Evolutionary conservation across 2,888 invertebrate genomes (phyloP).

Genomic region (Sepioteuthis lessoniana): DNA sequence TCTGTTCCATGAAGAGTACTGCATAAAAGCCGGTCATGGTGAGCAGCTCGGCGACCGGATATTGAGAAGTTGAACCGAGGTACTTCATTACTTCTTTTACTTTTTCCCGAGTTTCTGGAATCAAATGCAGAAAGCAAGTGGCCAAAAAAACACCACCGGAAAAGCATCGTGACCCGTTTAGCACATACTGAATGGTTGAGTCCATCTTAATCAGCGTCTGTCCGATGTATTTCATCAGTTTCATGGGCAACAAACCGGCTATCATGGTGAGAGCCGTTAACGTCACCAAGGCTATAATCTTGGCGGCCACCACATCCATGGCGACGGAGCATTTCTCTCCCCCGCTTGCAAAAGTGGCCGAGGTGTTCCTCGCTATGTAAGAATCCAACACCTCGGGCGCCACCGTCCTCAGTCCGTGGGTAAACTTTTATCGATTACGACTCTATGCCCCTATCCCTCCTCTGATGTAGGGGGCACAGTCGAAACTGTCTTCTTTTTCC

Average conservation of each 20-base stretch:
- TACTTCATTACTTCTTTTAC: constrained; percentile 64
- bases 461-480: not conserved
- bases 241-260: constrained; percentile 64
- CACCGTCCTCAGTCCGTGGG: not conserved
- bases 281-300: constrained; percentile 65
- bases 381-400: constrained; percentile 42
- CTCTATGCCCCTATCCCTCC: too few species aligned
- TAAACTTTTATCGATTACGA: not conserved
- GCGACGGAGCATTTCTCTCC: constrained; percentile 58
- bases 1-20: constrained; percentile 68
- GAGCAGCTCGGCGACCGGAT: constrained; percentile 67
- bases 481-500: not conserved
- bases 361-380: not conserved
- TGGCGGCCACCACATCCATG: constrained; percentile 69
- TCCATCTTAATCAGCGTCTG: constrained; percentile 60
- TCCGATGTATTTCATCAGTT: constrained; percentile 62
- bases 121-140: constrained; percentile 66
- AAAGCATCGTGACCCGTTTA: constrained; percentile 66
- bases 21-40: constrained; percentile 69
- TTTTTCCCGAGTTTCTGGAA: constrained; percentile 67
- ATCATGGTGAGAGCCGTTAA: constrained; percentile 65
- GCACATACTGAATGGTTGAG: constrained; percentile 61
- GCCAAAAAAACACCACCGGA: constrained; percentile 68
- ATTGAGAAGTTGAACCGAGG: constrained; percentile 64
- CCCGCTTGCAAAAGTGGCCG: constrained; percentile 50